Evolutionary conservation across 2,797 vertebrate species (phyloP), one percentile per base, ranked within the genome.

Genomic region (Vireo griseus): DNA sequence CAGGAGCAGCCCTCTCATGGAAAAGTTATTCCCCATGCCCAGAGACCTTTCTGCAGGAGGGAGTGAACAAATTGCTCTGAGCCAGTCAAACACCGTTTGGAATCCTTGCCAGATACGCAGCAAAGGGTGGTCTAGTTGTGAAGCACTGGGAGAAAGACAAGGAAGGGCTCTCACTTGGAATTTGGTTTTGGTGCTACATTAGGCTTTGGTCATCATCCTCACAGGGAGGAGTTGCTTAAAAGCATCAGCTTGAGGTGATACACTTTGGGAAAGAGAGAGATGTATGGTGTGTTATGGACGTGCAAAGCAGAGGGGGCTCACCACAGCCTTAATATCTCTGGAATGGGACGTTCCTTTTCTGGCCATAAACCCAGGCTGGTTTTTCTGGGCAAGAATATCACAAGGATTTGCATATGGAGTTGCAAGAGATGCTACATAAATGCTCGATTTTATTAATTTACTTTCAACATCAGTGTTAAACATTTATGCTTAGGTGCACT

Each of bases 281-380:
- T 77, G 76, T 82, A 24, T 8, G 44, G 1, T 0, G 3, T 54
- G 11, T 10, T 65, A 37, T 59, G 62, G 82, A 28, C 0, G 2
- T 13, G 4, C 33, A 51, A 33, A 83, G 42, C 3, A 2, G 61
- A 59, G 24, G 10, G 5, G 6, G 3, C 3, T 66, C 15, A 59
- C 11, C 28, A 5, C 17, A 85, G 19, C 29, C 29, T 66, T 40
- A 3, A 1, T 6, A 6, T 42, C 22, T 78, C 75, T 90, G 61
- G 78, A 79, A 55, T 22, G 17, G 18, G 6, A 6, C 3, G 3
- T 13, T 82, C 6, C 17, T 85, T 48, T 62, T 76, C 33, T 78
- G 14, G 6, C 20, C 11, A 18, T 28, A 51, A 76, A 50, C 9
- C 3, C 13, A 6, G 1, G 1, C 1, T 45, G 1, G 0, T 45